Conservation (phyloP, 2,113 vertebrate genomes). For the Rhea americana region DNA sequence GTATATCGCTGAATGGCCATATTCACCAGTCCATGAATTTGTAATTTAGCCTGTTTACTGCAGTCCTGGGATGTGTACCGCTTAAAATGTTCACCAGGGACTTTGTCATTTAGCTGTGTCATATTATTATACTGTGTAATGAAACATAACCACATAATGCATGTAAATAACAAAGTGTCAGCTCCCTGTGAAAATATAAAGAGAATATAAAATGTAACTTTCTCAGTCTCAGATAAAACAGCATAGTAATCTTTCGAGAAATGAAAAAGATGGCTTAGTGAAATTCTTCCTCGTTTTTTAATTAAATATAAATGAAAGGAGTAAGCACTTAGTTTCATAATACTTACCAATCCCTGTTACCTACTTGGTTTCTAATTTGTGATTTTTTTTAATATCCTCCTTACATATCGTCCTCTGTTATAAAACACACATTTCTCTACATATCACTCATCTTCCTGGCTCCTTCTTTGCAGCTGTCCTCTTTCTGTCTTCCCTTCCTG, state of each 20-base stretch:
- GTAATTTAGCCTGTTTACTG: slow-evolving; percentile 13
- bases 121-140: slow-evolving; percentile 53
- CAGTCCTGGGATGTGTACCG: not conserved
- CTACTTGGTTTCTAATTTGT: not conserved
- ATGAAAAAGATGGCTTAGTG: not conserved
- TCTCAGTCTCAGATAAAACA: slow-evolving; percentile 29
- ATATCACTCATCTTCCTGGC: not conserved
- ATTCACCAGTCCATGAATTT: slow-evolving; percentile 34
- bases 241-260: not conserved
- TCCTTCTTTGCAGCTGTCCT: not conserved
- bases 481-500: slow-evolving; percentile 16
- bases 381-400: not conserved
- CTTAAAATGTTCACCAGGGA: slow-evolving; percentile 37
- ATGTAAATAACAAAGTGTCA: slow-evolving; percentile 60
- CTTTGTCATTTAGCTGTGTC: slow-evolving; percentile 54
- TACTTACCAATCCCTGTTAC: not conserved
- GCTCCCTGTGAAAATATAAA: slow-evolving; percentile 41
- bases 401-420: not conserved
- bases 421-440: not conserved
- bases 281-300: slow-evolving; percentile 10
- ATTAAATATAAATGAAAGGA: slow-evolving; percentile 17
- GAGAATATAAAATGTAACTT: slow-evolving; percentile 16
- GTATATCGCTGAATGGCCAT: not conserved
- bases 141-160: slow-evolving; percentile 56
- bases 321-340: not conserved